These are phyloP conservation scores for Mactromeris polynyma DNA, from an alignment of 2,888 invertebrate species.

Conservation along the genomic window DNA sequence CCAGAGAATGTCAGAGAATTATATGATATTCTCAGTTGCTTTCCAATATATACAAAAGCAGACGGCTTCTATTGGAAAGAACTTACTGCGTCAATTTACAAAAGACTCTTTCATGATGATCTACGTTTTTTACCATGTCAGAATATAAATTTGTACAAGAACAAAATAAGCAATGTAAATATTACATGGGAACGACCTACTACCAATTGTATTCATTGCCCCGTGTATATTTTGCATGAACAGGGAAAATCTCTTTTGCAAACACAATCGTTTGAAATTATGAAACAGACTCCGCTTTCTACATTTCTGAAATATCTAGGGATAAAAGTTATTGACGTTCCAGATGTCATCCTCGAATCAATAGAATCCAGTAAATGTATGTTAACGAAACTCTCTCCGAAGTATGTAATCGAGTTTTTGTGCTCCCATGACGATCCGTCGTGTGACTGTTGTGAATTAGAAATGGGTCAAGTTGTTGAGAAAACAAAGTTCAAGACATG, in stretches of 20 bases:
- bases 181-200: background rate
- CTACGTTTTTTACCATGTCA: background rate
- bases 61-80: conserved; percentile 26
- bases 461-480: background rate
- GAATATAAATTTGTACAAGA: background rate
- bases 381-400: background rate
- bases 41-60: background rate
- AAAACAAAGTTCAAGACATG: background rate
- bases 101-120: background rate
- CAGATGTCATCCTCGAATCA: background rate
- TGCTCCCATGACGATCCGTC: background rate
- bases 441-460: background rate
- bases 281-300: background rate
- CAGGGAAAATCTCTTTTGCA: too few species aligned
- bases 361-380: background rate
- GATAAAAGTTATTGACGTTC: background rate
- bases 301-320: background rate
- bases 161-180: background rate
- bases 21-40: background rate
- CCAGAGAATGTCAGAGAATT: background rate
- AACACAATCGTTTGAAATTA: background rate
- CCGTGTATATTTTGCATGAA: too few species aligned
- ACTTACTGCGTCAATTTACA: background rate
- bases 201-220: background rate
- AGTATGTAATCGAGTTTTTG: background rate